Percentiles rank a stretch among this genome's conserved stretches.
These are phyloP conservation scores for Lobophora halterata DNA, from an alignment of 2,888 invertebrate species.

Conservation along the genomic window DNA sequence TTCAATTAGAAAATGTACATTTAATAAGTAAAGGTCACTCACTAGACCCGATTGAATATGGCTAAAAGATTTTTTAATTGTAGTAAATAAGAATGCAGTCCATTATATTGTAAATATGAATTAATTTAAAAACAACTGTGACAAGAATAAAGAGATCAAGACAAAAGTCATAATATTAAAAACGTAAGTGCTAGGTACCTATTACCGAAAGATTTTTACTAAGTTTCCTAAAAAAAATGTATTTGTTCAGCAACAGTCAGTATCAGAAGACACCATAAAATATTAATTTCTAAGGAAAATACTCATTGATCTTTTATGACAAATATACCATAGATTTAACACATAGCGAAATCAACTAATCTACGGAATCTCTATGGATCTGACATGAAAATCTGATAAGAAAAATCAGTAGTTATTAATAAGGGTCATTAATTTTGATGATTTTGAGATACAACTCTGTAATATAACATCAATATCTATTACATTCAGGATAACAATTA, in stretches of 20 bases:
- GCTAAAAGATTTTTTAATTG: not conserved
- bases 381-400: not conserved
- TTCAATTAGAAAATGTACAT: too few relatives aligned
- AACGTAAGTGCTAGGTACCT: conserved; percentile 5
- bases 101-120: not conserved
- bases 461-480: conserved; percentile 11
- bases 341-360: too few relatives aligned
- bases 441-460: conserved; percentile 5
- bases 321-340: too few relatives aligned
- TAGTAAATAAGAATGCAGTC: not conserved
- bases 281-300: too few relatives aligned
- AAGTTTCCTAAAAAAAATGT: conserved; percentile 10
- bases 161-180: conserved; percentile 11
- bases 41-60: too few relatives aligned
- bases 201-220: conserved; percentile 10
- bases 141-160: conserved; percentile 21
- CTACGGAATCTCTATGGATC: too few relatives aligned
- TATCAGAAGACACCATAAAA: too few relatives aligned
- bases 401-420: conserved; percentile 1
- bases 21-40: too few relatives aligned
- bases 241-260: conserved; percentile 16
- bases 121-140: conserved; percentile 7
- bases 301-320: too few relatives aligned
- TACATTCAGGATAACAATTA: not conserved
- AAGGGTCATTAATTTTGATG: not conserved